Evolutionary conservation across 2,888 invertebrate genomes (phyloP).

Genomic region (Agonum fuliginosum): DNA sequence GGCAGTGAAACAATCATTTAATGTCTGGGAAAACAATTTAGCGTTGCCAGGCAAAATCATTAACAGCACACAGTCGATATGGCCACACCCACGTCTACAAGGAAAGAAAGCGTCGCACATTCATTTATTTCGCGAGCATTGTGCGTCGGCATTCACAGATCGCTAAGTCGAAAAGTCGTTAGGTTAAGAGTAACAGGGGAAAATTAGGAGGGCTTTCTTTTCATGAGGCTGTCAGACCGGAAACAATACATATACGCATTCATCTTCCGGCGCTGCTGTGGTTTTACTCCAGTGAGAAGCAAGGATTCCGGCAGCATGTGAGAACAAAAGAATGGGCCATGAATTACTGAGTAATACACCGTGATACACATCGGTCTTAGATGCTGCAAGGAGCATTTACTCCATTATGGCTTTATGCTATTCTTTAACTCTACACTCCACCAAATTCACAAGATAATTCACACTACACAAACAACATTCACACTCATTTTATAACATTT

Average conservation of each 20-base stretch:
- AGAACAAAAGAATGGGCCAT: constrained; percentile 36
- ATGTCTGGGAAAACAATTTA: constrained; percentile 26
- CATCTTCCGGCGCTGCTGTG: constrained; percentile 69
- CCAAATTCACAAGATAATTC: no score
- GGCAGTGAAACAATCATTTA: constrained; percentile 31
- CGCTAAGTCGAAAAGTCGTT: constrained; percentile 69
- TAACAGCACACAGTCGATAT: constrained; percentile 19
- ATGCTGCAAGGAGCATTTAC: neutral
- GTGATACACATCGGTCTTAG: constrained; percentile 38
- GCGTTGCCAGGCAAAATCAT: constrained; percentile 8
- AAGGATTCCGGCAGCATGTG: constrained; percentile 5
- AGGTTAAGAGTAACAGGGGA: constrained; percentile 72
- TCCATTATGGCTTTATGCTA: constrained; percentile 31
- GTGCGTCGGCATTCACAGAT: constrained; percentile 66
- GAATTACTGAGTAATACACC: constrained; percentile 32
- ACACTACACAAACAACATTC: no score
- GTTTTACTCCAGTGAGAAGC: constrained; percentile 10
- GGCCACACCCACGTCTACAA: constrained; percentile 3
- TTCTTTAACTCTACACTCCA: no score
- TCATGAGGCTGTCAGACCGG: constrained; percentile 68
- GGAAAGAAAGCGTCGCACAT: constrained; percentile 14
- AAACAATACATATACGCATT: constrained; percentile 74
- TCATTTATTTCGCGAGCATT: constrained; percentile 30
- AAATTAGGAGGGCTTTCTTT: constrained; percentile 73
- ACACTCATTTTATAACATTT: no score